Evolutionary conservation across 2,888 invertebrate species (phyloP), one percentile per base, ranked within the genome.

Genomic region (Poecilus cupreus): DNA sequence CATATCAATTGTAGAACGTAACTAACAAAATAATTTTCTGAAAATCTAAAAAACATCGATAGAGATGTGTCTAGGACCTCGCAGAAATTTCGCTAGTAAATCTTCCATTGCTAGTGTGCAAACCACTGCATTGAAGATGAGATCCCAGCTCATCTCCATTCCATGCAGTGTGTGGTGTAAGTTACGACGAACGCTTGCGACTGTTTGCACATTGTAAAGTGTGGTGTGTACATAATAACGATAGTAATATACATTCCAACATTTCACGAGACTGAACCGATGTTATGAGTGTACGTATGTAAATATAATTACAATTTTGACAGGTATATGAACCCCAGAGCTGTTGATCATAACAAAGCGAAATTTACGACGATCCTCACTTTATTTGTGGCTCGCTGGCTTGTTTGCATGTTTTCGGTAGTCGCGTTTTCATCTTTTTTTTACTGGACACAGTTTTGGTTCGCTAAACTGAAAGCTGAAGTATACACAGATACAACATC

Each of bases 301-400:
- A 81, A 81, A 81, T 81, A 75, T 81, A 81, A 81, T 81, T 81
- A 81, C 81, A 74, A 74, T 75, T 81, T 60, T 74, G 81, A 81
- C 81, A 81, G 81, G 81, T 81, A 81, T 81, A 81, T 60, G 80
- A 54, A 49, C 72, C 54, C 43, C 54, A 20, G 22, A 20, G 22
- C 54, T 80, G 51, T 80, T 80, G 80, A 80, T 80, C 80, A 80
- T 80, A 80, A 80, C 80, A 80, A 80, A 64, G 68, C 24, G 24
- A 51, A 80, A 80, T 80, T 68, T 72, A 80, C 39, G 70, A 24
- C 72, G 49, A 49, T 24, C 16, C 43, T 32, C 39, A 10, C 37
- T 37, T 60, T 76, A 76, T 76, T 51, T 76, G 49, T 22, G 72
- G 43, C 24, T 43, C 39, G 11, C 16, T 10, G 13, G 8, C 24